Percentiles rank a stretch among this genome's conserved stretches.
Conservation (phyloP, 1,140 invertebrate genomes). For the Drosophila albomicans region DNA sequence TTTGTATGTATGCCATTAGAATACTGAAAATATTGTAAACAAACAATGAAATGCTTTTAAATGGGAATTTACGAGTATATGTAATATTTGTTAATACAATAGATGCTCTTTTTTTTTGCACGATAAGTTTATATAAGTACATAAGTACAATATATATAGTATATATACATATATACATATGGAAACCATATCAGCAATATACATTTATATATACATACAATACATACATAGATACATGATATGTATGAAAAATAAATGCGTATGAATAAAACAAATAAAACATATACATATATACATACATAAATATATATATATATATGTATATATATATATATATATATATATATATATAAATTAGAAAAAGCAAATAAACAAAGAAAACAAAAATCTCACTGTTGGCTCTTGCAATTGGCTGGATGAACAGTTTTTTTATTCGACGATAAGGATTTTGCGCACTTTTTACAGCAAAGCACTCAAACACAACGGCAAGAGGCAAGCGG, state of each 20-base stretch:
- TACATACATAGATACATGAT: conserved; percentile 8
- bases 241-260: conserved; percentile 24
- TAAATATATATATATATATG: background rate
- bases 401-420: conserved; percentile 67
- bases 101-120: conserved; percentile 70
- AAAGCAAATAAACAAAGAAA: conserved; percentile 32
- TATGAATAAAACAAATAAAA: conserved; percentile 25
- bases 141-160: conserved; percentile 41
- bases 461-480: conserved; percentile 57
- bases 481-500: background rate
- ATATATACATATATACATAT: conserved; percentile 32
- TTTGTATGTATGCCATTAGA: conserved; percentile 24
- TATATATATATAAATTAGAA: conserved; percentile 18
- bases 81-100: conserved; percentile 57
- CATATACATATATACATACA: background rate
- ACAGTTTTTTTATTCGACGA: conserved; percentile 77
- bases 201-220: conserved; percentile 41
- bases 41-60: conserved; percentile 51
- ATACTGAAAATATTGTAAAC: conserved; percentile 31
- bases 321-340: background rate
- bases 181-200: conserved; percentile 51
- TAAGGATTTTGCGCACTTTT: conserved; percentile 79
- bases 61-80: conserved; percentile 53
- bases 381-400: conserved; percentile 40
- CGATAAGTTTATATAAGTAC: conserved; percentile 57